A percentile compares a stretch with the other conserved stretches of the same genome.
Conservation (phyloP, 2,888 invertebrate genomes). For the Hypselothyrea guttata region DNA sequence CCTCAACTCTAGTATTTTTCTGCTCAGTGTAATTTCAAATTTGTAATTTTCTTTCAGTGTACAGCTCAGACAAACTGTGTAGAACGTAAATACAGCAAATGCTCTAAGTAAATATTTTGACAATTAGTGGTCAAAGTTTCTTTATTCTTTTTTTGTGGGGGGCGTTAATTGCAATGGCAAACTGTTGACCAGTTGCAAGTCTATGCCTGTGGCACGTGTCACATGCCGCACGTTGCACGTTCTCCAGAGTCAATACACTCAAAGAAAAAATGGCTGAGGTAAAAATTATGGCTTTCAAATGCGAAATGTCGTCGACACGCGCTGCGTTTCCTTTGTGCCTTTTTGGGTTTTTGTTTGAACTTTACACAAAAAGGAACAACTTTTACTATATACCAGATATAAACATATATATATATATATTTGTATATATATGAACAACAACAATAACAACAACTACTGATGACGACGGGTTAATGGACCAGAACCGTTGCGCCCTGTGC, state of each 20-base stretch:
- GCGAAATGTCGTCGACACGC: conserved; percentile 42
- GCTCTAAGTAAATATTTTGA: conserved; percentile 75
- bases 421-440: conserved; percentile 38
- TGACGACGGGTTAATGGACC: conserved; percentile 81
- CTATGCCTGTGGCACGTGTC: conserved; percentile 27
- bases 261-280: neutral
- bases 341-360: conserved; percentile 45
- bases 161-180: conserved; percentile 75
- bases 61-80: too few species aligned
- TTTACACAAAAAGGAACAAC: conserved; percentile 34
- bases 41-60: too few species aligned
- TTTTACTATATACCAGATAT: too few species aligned
- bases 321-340: conserved; percentile 45
- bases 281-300: too few species aligned
- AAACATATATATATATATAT: too few species aligned
- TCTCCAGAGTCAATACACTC: conserved; percentile 27
- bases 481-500: conserved; percentile 77
- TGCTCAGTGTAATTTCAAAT: too few species aligned
- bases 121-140: conserved; percentile 78
- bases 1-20: too few species aligned
- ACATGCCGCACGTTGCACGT: conserved; percentile 56
- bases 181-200: conserved; percentile 32
- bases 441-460: conserved; percentile 33
- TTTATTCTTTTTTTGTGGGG: too few species aligned
- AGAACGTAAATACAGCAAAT: conserved; percentile 8